These are phyloP conservation scores for Drosophila chauvacae DNA, from an alignment of 1,140 invertebrate species.

Conservation along the genomic window DNA sequence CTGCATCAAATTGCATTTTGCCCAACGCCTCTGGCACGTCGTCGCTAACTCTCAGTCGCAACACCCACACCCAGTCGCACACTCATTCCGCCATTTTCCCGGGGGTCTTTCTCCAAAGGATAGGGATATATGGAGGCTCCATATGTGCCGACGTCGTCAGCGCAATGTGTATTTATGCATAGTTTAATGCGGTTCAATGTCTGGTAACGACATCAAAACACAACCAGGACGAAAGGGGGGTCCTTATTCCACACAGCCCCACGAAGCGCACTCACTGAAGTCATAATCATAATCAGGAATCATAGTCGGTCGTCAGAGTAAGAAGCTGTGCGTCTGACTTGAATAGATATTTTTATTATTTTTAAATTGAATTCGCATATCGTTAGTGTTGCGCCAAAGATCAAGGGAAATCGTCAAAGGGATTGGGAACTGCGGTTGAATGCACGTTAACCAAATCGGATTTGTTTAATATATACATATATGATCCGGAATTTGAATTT, in stretches of 20 bases:
- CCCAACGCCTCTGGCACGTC: slow-evolving; percentile 48
- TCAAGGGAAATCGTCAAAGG: slow-evolving; percentile 13
- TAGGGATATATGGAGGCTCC: slow-evolving; percentile 33
- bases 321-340: slow-evolving; percentile 36
- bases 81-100: background rate
- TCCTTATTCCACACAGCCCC: slow-evolving; percentile 1
- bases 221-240: slow-evolving; percentile 50
- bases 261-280: slow-evolving; percentile 44
- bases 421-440: slow-evolving; percentile 19
- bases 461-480: slow-evolving; percentile 72
- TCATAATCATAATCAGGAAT: slow-evolving; percentile 77
- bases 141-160: slow-evolving; percentile 68
- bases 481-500: slow-evolving; percentile 72
- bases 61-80: background rate
- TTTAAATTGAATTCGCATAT: slow-evolving; percentile 78
- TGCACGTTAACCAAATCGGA: slow-evolving; percentile 70
- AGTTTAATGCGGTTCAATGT: slow-evolving; percentile 83
- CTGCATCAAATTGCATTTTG: slow-evolving; percentile 80
- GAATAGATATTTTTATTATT: slow-evolving; percentile 78
- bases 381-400: slow-evolving; percentile 51
- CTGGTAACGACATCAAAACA: slow-evolving; percentile 81
- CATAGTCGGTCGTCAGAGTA: slow-evolving; percentile 57
- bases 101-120: slow-evolving; percentile 16
- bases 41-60: slow-evolving; percentile 25
- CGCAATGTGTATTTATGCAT: slow-evolving; percentile 81